Evolutionary conservation across 2,113 vertebrate genomes (phyloP).

Genomic region (Seriola aureovittata): DNA sequence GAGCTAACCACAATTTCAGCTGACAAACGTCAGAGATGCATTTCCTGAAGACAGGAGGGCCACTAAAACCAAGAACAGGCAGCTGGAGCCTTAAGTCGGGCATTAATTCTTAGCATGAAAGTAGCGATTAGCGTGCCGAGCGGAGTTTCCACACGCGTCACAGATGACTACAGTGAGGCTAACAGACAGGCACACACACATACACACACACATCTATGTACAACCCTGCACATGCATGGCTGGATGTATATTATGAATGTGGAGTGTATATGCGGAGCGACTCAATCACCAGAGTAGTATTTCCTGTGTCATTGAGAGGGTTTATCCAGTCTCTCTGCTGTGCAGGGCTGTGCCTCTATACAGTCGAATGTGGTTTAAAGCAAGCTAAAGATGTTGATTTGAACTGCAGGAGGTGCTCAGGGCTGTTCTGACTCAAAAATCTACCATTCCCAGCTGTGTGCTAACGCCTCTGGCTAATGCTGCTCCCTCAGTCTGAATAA

Average conservation of each 20-base stretch:
- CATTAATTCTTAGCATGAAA: not conserved
- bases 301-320: slow-evolving; percentile 17
- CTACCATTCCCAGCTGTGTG: slow-evolving; percentile 39
- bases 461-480: slow-evolving; percentile 37
- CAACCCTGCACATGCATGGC: not conserved
- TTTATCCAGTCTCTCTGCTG: not conserved
- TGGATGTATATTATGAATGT: not conserved
- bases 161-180: not conserved
- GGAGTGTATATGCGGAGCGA: not conserved
- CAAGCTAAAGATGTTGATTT: slow-evolving; percentile 50
- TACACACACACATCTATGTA: not conserved
- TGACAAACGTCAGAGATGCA: slow-evolving; percentile 45
- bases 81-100: not conserved
- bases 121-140: not conserved
- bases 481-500: slow-evolving; percentile 26
- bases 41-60: not conserved
- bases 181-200: not conserved
- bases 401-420: slow-evolving; percentile 55
- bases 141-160: not conserved
- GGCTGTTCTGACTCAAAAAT: slow-evolving; percentile 52
- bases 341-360: not conserved
- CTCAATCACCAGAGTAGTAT: not conserved
- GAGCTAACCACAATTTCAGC: slow-evolving; percentile 39
- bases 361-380: slow-evolving; percentile 23
- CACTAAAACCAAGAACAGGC: slow-evolving; percentile 9